These are phyloP conservation scores for Lagria hirta DNA, from an alignment of 2,888 invertebrate species.

Conservation along the genomic window DNA sequence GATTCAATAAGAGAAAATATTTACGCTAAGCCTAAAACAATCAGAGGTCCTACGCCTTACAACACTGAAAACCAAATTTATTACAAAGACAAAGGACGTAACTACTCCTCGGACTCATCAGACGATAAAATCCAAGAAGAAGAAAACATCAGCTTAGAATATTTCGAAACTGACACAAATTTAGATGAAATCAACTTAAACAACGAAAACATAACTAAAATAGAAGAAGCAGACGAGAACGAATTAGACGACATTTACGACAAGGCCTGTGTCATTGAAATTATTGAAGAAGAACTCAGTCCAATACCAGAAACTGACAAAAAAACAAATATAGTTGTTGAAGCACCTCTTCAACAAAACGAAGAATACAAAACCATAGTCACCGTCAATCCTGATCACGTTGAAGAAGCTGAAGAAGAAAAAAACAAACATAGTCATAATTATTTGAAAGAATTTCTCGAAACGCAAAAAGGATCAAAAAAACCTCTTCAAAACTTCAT, in stretches of 20 bases:
- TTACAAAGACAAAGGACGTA: constrained; percentile 37
- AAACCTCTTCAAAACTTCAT: constrained; percentile 53
- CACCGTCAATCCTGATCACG: constrained; percentile 37
- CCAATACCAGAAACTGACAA: constrained; percentile 13
- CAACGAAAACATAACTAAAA: constrained; percentile 41
- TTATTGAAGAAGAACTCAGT: constrained; percentile 15
- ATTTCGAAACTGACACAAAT: constrained; percentile 45
- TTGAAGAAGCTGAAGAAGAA: constrained; percentile 32
- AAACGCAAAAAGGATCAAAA: constrained; percentile 51
- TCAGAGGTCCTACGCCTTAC: constrained; percentile 47
- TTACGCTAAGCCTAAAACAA: constrained; percentile 45
- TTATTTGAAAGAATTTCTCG: constrained; percentile 51
- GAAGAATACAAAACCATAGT: constrained; percentile 50
- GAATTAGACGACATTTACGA: no score
- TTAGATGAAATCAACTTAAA: constrained; percentile 45
- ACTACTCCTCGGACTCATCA: constrained; percentile 20
- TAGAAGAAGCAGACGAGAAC: constrained; percentile 20
- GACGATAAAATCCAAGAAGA: constrained; percentile 17
- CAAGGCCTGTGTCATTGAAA: constrained; percentile 3
- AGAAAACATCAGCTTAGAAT: constrained; percentile 23
- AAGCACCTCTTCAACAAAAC: constrained; percentile 34
- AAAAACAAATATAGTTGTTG: constrained; percentile 28
- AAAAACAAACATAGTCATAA: constrained; percentile 50
- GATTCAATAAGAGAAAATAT: constrained; percentile 35
- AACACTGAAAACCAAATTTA: constrained; percentile 32